Conservation (phyloP, 2,113 vertebrate genomes). For the Apeltes quadracus region DNA sequence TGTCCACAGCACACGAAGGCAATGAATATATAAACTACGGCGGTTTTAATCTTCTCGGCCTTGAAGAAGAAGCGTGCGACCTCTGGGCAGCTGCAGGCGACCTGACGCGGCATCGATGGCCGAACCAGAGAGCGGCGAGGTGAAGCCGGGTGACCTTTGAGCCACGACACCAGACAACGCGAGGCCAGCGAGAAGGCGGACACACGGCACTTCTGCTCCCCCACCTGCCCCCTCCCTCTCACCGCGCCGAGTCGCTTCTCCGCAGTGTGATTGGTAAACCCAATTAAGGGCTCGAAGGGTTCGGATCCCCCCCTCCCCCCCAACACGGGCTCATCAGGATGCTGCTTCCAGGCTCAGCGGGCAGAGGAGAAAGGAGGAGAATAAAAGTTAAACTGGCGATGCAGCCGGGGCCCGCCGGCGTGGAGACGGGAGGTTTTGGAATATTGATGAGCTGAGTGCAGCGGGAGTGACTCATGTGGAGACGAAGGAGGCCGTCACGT, state of each 20-base stretch:
- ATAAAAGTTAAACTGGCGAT: constrained; percentile 80
- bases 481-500: constrained; percentile 28
- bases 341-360: constrained; percentile 21
- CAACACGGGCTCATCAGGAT: background rate
- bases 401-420: constrained; percentile 54
- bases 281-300: constrained; percentile 14
- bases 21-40: constrained; percentile 21
- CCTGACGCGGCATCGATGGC: constrained; percentile 40
- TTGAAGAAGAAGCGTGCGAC: constrained; percentile 11
- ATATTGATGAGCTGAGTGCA: constrained; percentile 77
- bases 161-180: background rate
- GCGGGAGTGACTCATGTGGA: constrained; percentile 66
- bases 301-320: background rate
- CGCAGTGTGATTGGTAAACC: background rate
- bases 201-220: background rate
- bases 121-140: constrained; percentile 10
- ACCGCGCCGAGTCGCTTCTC: no score
- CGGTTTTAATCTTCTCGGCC: constrained; percentile 13
- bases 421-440: constrained; percentile 63
- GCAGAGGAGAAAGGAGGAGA: constrained; percentile 56
- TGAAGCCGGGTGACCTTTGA: constrained; percentile 31
- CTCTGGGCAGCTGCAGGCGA: constrained; percentile 5
- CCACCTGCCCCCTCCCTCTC: background rate
- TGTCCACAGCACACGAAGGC: constrained; percentile 15
- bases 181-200: background rate